Conservation (phyloP, 2,113 vertebrate genomes). For the Lates calcarifer region DNA sequence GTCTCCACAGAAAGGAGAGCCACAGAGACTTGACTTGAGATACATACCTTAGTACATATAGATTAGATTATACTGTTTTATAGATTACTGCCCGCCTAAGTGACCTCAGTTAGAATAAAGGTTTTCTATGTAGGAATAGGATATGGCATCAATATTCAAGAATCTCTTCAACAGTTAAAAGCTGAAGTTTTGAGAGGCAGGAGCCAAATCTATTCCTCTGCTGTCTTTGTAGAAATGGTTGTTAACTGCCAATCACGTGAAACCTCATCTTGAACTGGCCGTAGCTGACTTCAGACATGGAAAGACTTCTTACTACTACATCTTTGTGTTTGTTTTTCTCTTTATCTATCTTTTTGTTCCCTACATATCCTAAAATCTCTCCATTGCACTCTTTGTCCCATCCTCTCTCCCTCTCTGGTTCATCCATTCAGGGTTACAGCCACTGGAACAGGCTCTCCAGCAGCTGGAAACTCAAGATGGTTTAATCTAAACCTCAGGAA, state of each 20-base stretch:
- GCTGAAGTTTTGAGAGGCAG: background rate
- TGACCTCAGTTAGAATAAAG: background rate
- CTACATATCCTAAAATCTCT: constrained; percentile 35
- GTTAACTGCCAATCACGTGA: constrained; percentile 22
- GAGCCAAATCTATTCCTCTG: background rate
- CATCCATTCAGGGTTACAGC: constrained; percentile 68
- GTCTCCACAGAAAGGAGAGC: background rate
- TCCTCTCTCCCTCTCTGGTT: constrained; percentile 45
- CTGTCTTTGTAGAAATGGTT: background rate
- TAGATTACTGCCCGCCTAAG: background rate
- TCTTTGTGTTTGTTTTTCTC: constrained; percentile 35
- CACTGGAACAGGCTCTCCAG: constrained; percentile 54
- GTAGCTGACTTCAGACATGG: constrained; percentile 1
- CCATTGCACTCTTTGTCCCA: constrained; percentile 19
- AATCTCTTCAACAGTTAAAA: constrained; percentile 9
- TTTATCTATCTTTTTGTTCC: constrained; percentile 12
- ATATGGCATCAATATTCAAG: constrained; percentile 3
- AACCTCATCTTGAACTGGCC: constrained; percentile 12
- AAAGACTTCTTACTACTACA: constrained; percentile 15
- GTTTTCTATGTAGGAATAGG: constrained; percentile 9
- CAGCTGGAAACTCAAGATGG: constrained; percentile 74
- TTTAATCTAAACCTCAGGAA: constrained; percentile 70
- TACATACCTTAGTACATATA: background rate
- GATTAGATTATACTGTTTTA: background rate
- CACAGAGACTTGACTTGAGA: background rate